Evolutionary conservation across 2,113 vertebrate genomes (phyloP), one percentile per base, ranked within the genome.

Genomic region (Triplophysa dalaica): DNA sequence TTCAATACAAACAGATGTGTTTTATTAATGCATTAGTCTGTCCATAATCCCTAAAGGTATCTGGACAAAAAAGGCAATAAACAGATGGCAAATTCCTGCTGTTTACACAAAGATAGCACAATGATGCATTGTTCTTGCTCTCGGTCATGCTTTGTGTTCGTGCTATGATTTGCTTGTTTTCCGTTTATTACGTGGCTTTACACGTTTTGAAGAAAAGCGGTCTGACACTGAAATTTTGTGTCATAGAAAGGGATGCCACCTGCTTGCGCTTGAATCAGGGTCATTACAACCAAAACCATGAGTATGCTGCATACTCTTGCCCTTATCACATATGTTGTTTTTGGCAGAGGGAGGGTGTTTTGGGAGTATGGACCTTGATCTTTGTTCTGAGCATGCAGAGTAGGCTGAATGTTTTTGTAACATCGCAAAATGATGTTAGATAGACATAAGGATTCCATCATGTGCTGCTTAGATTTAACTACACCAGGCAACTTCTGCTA

Each of bases 1-100:
- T 56, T 77, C 13, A 79, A 80, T 19, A 9, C 81, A 66, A 86
- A 74, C 85, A 87, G 87, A 86, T 89, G 86, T 83, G 83, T 56
- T 70, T 63, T 73, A 77, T 75, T 70, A 81, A 66, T 56, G 50
- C 41, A 16, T 70, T 81, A 81, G 77, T 83, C 74, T 75, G 56
- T 81, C 50, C 8, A 2, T 63, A 33, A 68, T 84, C 78, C 62
- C 75, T 38, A 52, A 83, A 86, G 56, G 85, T 65, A 63, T 75
- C 61, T 79, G 17, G 66, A 70, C 60, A 58, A 73, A 60, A 68
- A 63, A 65, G 70, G 22, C n/a, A 22, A 26, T 52, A 54, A 68
- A 58, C 72, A 29, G 52, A 81, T 82, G 79, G 80, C 75, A 81
- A 73, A 75, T 85, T 89, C 76, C 79, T 86, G 85, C 68, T 64